phyloP scores from a whole-genome alignment of 2,113 vertebrate genomes.

The Cygnus buccinator region DNA sequence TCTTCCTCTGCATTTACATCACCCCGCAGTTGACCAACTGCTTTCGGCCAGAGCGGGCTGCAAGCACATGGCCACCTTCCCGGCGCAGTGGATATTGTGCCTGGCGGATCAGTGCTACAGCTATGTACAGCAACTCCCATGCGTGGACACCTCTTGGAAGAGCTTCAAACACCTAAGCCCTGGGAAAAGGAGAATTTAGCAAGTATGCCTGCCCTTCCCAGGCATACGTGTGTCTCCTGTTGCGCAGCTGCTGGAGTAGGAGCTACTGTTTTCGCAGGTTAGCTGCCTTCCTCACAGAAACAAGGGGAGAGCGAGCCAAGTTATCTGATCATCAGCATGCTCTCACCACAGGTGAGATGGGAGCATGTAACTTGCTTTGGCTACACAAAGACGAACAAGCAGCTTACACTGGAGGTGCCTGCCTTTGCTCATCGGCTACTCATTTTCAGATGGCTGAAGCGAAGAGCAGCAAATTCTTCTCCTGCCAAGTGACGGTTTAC shows the following conservation, averaged over 20 bases:
- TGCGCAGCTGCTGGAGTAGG: neutral
- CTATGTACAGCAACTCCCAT: neutral
- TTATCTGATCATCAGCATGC: fast-evolving
- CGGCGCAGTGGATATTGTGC: neutral
- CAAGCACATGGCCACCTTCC: neutral
- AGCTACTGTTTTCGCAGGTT: neutral
- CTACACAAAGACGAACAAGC: neutral
- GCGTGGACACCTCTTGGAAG: neutral
- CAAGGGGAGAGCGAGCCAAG: neutral
- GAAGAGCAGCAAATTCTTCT: neutral
- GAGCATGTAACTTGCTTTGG: fast-evolving
- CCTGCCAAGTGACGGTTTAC: neutral
- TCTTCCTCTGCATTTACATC: neutral
- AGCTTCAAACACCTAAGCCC: neutral
- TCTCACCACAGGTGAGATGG: neutral
- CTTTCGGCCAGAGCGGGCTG: neutral
- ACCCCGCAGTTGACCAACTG: neutral
- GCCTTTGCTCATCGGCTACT: neutral
- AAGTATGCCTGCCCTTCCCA: fast-evolving
- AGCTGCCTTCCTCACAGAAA: neutral
- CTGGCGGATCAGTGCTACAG: neutral
- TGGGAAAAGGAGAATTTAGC: neutral
- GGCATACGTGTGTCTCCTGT: neutral
- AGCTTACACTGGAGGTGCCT: neutral
- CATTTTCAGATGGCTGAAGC: neutral